Conservation (phyloP, 2,888 invertebrate genomes). For the Xylophagus ater region DNA sequence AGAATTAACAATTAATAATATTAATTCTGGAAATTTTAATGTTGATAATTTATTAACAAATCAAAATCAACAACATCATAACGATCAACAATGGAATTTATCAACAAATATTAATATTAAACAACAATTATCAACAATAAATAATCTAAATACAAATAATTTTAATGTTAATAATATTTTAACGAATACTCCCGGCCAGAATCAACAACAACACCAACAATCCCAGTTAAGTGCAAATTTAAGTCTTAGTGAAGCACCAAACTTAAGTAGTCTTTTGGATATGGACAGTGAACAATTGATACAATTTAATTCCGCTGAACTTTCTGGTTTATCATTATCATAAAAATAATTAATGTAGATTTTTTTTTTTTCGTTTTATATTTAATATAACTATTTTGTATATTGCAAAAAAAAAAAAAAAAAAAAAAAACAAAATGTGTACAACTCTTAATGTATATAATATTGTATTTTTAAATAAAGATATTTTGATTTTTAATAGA, state of each 20-base stretch:
- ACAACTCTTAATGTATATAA: too few relatives aligned
- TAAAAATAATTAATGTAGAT: too few relatives aligned
- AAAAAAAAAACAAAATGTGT: too few relatives aligned
- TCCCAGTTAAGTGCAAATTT: slow-evolving; percentile 8
- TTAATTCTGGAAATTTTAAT: slow-evolving; percentile 21
- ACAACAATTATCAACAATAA: slow-evolving; percentile 12
- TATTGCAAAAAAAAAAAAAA: too few relatives aligned
- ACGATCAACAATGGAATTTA: slow-evolving; percentile 21
- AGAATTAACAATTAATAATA: slow-evolving; percentile 20
- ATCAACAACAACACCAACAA: slow-evolving; percentile 1
- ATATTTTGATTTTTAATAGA: too few relatives aligned
- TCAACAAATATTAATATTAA: slow-evolving; percentile 19
- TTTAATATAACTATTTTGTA: too few relatives aligned
- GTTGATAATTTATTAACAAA: slow-evolving; percentile 16
- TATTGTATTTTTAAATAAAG: too few relatives aligned
- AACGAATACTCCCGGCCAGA: slow-evolving; percentile 2
- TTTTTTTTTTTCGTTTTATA: too few relatives aligned
- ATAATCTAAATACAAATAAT: slow-evolving; percentile 5
- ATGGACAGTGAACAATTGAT: slow-evolving; percentile 42
- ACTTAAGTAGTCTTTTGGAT: slow-evolving; percentile 36
- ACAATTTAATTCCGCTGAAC: slow-evolving; percentile 43
- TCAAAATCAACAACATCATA: slow-evolving; percentile 22
- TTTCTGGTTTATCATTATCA: slow-evolving; percentile 41
- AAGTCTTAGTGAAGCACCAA: slow-evolving; percentile 24
- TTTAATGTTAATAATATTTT: slow-evolving; percentile 8